These are phyloP conservation scores for Acronicta alni DNA, from an alignment of 2,888 invertebrate species.

Conservation along the genomic window DNA sequence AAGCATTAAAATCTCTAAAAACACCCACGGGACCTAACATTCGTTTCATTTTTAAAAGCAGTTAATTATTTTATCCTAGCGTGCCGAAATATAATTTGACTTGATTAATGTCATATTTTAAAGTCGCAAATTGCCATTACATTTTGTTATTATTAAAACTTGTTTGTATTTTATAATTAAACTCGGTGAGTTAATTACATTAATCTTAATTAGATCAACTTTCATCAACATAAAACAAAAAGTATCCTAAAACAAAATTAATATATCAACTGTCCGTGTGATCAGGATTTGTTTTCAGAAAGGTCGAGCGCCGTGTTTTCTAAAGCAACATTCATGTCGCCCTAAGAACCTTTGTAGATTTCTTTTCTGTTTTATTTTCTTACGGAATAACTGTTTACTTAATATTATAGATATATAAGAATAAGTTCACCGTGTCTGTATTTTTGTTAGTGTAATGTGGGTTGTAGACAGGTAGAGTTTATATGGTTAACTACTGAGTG, in stretches of 20 bases:
- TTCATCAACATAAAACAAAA: constrained; percentile 37
- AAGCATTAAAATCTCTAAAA: constrained; percentile 5
- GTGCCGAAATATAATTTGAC: constrained; percentile 20
- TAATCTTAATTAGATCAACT: constrained; percentile 51
- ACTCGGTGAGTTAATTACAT: constrained; percentile 46
- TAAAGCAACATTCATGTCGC: constrained; percentile 28
- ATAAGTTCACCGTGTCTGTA: neutral
- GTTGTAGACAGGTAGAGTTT: neutral
- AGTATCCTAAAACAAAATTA: constrained; percentile 46
- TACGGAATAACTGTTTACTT: constrained; percentile 10
- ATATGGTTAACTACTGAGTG: too few species aligned
- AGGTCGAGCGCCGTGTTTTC: constrained; percentile 29
- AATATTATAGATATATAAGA: neutral
- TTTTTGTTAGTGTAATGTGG: neutral
- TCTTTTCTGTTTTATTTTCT: constrained; percentile 32
- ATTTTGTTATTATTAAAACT: constrained; percentile 37
- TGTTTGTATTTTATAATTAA: constrained; percentile 49
- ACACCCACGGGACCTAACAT: constrained; percentile 8
- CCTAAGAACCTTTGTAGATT: constrained; percentile 29
- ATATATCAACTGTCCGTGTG: constrained; percentile 42
- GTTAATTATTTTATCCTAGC: constrained; percentile 22
- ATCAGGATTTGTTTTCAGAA: constrained; percentile 41
- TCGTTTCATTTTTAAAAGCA: constrained; percentile 20
- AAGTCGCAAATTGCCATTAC: constrained; percentile 33
- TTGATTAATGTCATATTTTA: constrained; percentile 21